These are phyloP conservation scores for Clarias batrachus DNA, from an alignment of 2,113 vertebrate genomes.

Conservation along the genomic window DNA sequence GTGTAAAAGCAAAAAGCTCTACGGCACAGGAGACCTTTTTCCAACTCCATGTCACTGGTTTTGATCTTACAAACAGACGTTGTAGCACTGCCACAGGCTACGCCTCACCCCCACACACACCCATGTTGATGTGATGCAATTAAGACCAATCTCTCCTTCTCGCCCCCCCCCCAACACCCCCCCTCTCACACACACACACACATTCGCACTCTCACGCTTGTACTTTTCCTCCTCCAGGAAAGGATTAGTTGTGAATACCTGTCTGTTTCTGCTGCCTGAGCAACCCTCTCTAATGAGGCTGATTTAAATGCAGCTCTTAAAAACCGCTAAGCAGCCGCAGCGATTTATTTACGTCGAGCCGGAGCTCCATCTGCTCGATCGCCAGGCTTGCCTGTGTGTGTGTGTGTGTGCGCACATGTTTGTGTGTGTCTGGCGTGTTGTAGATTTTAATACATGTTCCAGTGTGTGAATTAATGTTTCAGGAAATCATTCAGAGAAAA, in stretches of 20 bases:
- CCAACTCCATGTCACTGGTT: constrained; percentile 30
- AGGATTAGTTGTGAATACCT: constrained; percentile 60
- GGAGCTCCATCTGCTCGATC: not conserved
- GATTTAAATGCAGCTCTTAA: constrained; percentile 49
- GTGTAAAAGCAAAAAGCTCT: constrained; percentile 50
- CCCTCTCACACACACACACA: not conserved
- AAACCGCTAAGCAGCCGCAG: constrained; percentile 46
- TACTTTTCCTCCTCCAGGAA: constrained; percentile 53
- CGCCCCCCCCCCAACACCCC: constrained; percentile 42
- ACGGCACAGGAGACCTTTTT: constrained; percentile 52
- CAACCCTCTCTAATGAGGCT: constrained; percentile 56
- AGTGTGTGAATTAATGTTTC: not conserved
- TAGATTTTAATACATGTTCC: not conserved
- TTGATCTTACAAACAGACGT: constrained; percentile 56
- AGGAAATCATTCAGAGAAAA: not conserved
- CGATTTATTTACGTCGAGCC: constrained; percentile 29
- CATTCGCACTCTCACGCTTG: constrained; percentile 41
- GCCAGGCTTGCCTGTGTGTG: not conserved
- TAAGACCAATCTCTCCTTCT: constrained; percentile 40
- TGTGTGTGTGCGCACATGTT: not conserved
- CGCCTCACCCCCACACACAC: constrained; percentile 34
- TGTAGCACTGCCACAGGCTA: constrained; percentile 57
- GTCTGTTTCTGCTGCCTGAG: constrained; percentile 48
- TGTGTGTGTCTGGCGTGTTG: not conserved
- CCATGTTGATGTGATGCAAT: constrained; percentile 65